Conservation (phyloP, 2,888 invertebrate species). For the Timandra comae region DNA sequence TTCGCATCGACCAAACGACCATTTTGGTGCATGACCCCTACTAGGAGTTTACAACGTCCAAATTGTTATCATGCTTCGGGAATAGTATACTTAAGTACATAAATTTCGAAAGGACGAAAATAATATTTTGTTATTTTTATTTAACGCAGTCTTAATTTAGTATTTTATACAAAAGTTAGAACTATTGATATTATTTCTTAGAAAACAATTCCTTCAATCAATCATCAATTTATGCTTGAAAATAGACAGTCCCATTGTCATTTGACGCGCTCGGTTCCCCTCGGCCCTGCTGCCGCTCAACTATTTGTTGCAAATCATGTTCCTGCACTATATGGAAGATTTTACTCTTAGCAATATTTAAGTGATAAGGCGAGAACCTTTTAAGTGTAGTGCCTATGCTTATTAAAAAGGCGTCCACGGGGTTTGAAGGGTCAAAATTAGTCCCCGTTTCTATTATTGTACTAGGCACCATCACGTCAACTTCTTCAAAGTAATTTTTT, state of each 20-base stretch:
- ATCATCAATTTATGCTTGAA: too few species aligned
- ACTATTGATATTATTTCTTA: too few species aligned
- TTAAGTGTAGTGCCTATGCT: constrained; percentile 63
- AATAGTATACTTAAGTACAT: too few species aligned
- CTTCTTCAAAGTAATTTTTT: constrained; percentile 25
- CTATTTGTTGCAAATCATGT: constrained; percentile 65
- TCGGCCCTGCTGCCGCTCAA: constrained; percentile 38
- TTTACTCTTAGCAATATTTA: constrained; percentile 66
- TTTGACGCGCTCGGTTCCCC: constrained; percentile 36
- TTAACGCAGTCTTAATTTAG: too few species aligned
- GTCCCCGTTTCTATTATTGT: too few species aligned
- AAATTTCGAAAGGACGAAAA: too few species aligned
- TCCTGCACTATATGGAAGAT: constrained; percentile 67
- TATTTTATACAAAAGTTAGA: too few species aligned
- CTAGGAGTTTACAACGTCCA: too few species aligned
- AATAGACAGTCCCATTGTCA: constrained; percentile 23
- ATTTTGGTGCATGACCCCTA: constrained; percentile 12
- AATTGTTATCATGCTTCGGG: too few species aligned
- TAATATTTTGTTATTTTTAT: too few species aligned
- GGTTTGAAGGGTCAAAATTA: constrained; percentile 50
- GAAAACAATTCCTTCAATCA: too few species aligned
- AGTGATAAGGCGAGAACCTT: constrained; percentile 60
- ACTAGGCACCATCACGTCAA: too few species aligned
- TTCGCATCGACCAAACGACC: constrained; percentile 6
- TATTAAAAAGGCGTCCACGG: constrained; percentile 59